Percentiles rank a stretch among this genome's conserved stretches.
Conservation (phyloP, 2,888 invertebrate species). For the Euplexia lucipara region DNA sequence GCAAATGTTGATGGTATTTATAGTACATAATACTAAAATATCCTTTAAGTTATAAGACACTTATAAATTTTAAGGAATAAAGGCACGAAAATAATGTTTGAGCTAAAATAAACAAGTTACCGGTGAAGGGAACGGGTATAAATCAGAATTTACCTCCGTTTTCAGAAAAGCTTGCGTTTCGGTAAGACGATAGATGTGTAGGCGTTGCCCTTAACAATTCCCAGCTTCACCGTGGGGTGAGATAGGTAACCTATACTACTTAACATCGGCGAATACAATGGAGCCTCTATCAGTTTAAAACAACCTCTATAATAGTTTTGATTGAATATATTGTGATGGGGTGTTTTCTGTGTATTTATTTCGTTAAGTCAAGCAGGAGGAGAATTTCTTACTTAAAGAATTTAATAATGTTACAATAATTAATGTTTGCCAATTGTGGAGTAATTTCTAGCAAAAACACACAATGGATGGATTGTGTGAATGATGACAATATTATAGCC, state of each 20-base stretch:
- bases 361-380: neutral
- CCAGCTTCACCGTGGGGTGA: neutral
- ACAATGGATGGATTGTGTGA: too few species aligned
- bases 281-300: neutral
- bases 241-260: neutral
- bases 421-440: neutral
- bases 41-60: too few species aligned
- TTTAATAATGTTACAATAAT: neutral
- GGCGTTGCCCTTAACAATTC: slow-evolving; percentile 37
- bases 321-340: neutral
- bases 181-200: slow-evolving; percentile 19
- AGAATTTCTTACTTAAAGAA: neutral
- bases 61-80: too few species aligned
- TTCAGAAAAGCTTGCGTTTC: slow-evolving; percentile 27
- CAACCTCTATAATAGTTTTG: neutral
- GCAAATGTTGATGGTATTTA: too few species aligned
- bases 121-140: neutral
- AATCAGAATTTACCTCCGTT: slow-evolving; percentile 23
- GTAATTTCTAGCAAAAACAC: too few species aligned
- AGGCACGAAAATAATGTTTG: neutral
- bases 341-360: neutral
- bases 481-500: too few species aligned
- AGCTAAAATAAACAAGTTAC: slow-evolving; percentile 5
- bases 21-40: too few species aligned
- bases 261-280: slow-evolving; percentile 7